phyloP scores from a whole-genome alignment of 2,797 vertebrate species.

The Mus spretus region DNA sequence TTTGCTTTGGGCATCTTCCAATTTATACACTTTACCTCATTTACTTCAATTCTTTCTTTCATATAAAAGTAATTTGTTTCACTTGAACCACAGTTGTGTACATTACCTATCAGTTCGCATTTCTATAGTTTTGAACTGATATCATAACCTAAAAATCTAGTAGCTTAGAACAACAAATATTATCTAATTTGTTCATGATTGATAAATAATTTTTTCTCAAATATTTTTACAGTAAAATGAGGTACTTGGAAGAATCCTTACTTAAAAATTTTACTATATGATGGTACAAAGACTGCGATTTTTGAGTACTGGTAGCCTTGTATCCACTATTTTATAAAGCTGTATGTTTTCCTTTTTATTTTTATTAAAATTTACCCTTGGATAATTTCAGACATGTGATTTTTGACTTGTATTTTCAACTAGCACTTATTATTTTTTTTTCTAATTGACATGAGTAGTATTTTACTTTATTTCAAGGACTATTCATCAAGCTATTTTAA shows the following conservation, averaged over 20 bases:
- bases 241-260: background rate
- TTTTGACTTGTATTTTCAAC: background rate
- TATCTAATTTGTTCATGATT: background rate
- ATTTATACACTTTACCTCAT: background rate
- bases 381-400: background rate
- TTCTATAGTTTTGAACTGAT: background rate
- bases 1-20: background rate
- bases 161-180: background rate
- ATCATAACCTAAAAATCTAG: background rate
- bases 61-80: background rate
- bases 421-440: background rate
- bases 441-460: background rate
- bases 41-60: background rate
- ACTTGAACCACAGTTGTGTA: background rate
- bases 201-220: background rate
- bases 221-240: background rate
- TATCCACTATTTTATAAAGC: background rate
- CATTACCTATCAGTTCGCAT: background rate
- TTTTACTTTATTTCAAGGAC: background rate
- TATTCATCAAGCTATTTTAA: constrained; percentile 8
- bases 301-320: background rate
- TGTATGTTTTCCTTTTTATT: background rate
- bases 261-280: background rate
- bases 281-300: background rate
- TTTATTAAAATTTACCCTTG: background rate